phyloP scores from a whole-genome alignment of 1,140 invertebrate species.

The Babylonia areolata region DNA sequence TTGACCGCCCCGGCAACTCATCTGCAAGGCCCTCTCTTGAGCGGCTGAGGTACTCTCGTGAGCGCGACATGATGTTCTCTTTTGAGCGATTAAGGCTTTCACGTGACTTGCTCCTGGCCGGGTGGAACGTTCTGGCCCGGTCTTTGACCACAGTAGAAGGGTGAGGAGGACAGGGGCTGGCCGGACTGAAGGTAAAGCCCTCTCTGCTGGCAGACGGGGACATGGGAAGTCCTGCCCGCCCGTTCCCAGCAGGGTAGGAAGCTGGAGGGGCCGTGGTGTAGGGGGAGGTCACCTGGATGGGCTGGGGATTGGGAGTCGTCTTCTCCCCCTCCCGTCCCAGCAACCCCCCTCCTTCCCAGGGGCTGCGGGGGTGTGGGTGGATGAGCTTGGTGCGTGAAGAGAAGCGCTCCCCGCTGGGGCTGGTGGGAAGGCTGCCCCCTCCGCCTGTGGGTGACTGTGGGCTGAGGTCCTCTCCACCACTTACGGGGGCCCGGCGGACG shows the following conservation, averaged over 20 bases:
- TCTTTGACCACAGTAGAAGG: conserved; percentile 41
- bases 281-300: conserved; percentile 20
- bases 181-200: conserved; percentile 27
- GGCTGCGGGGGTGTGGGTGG: neutral
- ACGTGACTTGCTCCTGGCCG: conserved; percentile 37
- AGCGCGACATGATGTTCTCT: conserved; percentile 35
- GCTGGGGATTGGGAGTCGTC: neutral
- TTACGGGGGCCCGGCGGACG: neutral
- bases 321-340: neutral
- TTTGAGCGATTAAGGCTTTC: conserved; percentile 40
- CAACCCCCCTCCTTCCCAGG: neutral
- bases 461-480: conserved; percentile 14
- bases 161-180: conserved; percentile 21
- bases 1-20: conserved; percentile 28
- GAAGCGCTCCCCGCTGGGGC: conserved; percentile 29
- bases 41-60: conserved; percentile 32
- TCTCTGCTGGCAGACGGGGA: conserved; percentile 16
- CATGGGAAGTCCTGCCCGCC: conserved; percentile 7
- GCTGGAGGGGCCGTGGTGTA: neutral
- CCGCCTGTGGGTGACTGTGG: neutral
- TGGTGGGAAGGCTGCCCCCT: neutral
- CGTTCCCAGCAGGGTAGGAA: neutral
- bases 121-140: conserved; percentile 43
- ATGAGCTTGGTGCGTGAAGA: neutral
- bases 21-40: conserved; percentile 42